Evolutionary conservation across 2,797 vertebrate species (phyloP).

Genomic region (Syngnathus rostellatus): DNA sequence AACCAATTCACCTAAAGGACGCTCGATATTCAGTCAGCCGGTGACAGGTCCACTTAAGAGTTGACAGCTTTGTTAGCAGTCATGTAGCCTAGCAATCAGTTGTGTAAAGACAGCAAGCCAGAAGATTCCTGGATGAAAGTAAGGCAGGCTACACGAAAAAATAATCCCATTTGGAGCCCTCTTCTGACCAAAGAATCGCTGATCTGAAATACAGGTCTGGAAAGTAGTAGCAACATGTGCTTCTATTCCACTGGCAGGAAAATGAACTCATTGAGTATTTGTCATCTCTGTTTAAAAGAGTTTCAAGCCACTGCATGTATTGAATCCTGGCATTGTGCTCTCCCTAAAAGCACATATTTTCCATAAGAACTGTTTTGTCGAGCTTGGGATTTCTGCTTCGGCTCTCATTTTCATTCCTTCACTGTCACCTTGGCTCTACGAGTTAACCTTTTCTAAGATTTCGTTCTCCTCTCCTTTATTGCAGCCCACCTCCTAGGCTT

Average conservation of each 20-base stretch:
- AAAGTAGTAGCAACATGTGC: no score
- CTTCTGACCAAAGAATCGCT: not conserved
- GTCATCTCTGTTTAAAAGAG: not conserved
- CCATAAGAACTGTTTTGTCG: not conserved
- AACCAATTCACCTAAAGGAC: conserved; percentile 15
- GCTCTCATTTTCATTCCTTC: not conserved
- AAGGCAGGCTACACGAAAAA: not conserved
- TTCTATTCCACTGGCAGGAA: no score
- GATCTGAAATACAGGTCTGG: not conserved
- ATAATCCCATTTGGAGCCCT: not conserved
- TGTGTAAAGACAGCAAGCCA: not conserved
- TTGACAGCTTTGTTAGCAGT: conserved; percentile 7
- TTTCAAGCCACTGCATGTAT: not conserved
- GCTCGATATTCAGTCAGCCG: conserved; percentile 9
- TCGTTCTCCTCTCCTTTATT: not conserved
- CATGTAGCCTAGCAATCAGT: not conserved
- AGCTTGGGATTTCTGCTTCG: not conserved
- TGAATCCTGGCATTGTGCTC: not conserved
- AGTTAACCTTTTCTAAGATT: conserved; percentile 4
- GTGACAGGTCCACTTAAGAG: conserved; percentile 9
- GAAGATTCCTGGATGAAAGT: not conserved
- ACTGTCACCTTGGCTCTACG: not conserved
- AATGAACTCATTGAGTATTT: not conserved
- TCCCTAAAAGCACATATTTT: not conserved
- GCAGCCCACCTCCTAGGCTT: not conserved